Evolutionary conservation across 2,113 vertebrate genomes (phyloP).

Genomic region (Hemiprocne comata): DNA sequence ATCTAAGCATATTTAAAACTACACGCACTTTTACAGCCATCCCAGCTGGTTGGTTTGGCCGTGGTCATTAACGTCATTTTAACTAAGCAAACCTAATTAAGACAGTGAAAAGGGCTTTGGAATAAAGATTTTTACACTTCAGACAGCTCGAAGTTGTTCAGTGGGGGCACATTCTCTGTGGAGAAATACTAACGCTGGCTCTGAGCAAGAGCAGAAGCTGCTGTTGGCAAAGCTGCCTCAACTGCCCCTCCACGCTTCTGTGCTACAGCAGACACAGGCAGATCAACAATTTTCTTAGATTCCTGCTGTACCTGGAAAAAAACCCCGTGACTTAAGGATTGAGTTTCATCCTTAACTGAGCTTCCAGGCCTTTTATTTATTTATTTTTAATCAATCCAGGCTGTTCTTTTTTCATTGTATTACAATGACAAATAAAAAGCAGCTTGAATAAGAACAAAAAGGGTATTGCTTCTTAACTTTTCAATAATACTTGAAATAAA

Average conservation of each 20-base stretch:
- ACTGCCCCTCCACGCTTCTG: neutral
- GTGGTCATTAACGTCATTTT: neutral
- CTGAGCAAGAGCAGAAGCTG: neutral
- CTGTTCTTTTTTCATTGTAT: constrained; percentile 54
- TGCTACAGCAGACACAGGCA: neutral
- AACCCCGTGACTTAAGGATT: neutral
- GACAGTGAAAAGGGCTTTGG: neutral
- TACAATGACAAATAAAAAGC: constrained; percentile 62
- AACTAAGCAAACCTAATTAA: neutral
- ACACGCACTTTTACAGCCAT: neutral
- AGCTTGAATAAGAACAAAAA: constrained; percentile 63
- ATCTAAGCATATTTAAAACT: neutral
- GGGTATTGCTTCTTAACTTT: constrained; percentile 55
- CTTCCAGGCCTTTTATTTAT: constrained; percentile 62
- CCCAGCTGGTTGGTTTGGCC: neutral
- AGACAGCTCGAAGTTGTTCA: neutral
- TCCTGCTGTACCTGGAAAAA: constrained; percentile 25
- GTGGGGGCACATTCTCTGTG: neutral
- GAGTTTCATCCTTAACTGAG: constrained; percentile 48
- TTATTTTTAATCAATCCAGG: constrained; percentile 67
- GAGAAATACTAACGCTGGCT: rapidly evolving
- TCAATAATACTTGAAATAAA: constrained; percentile 64
- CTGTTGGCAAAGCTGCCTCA: neutral
- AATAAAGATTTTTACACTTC: neutral
- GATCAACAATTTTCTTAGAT: neutral